Conservation (phyloP, 2,113 vertebrate species). For the Clinocottus analis region DNA sequence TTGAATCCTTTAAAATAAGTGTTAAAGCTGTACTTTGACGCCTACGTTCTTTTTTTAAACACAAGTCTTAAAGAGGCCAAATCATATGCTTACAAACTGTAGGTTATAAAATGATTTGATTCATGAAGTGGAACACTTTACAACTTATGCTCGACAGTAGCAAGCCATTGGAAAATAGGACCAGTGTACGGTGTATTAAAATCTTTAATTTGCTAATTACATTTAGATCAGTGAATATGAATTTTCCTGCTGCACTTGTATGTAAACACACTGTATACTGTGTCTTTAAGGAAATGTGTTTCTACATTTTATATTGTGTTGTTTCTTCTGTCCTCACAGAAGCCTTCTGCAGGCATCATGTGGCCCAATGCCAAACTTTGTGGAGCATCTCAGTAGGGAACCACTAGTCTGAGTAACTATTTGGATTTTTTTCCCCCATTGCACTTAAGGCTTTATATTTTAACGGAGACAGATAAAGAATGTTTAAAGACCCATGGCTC, state of each 20-base stretch:
- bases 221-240: background rate
- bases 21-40: background rate
- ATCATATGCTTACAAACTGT: background rate
- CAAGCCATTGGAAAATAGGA: background rate
- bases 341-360: constrained; percentile 4
- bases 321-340: constrained; percentile 1
- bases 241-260: background rate
- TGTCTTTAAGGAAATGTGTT: background rate
- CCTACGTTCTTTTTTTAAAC: too few relatives aligned
- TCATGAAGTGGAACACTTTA: background rate
- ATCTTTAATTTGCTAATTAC: too few relatives aligned
- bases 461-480: constrained; percentile 21
- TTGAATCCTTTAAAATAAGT: background rate
- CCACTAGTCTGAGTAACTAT: constrained; percentile 4
- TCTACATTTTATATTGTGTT: background rate
- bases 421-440: background rate
- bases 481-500: constrained; percentile 36
- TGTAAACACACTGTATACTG: background rate
- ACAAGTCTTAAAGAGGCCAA: background rate
- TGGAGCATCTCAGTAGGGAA: constrained; percentile 13
- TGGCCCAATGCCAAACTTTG: constrained; percentile 22
- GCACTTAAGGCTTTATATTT: constrained; percentile 43
- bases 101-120: background rate
- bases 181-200: background rate
- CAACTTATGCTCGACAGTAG: background rate